Percentiles rank a stretch among this genome's conserved stretches.
Conservation (phyloP, 1,140 invertebrate species). For the Trichonephila clavata region DNA sequence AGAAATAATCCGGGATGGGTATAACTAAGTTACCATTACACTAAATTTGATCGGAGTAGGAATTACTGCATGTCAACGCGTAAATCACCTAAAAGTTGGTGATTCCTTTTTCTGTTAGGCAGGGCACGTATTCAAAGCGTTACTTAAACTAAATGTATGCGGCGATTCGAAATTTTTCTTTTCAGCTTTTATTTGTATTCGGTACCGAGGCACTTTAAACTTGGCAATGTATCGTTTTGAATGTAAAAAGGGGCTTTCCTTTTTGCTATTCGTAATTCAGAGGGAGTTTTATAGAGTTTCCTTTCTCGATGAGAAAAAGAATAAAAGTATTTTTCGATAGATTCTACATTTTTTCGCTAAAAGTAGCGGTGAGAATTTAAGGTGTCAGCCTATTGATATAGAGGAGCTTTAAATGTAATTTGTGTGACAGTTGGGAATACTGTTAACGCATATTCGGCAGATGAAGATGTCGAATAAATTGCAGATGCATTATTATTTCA, state of each 20-base stretch:
- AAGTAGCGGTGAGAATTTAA: slow-evolving; percentile 8
- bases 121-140: slow-evolving; percentile 61
- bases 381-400: slow-evolving; percentile 42
- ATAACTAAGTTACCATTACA: slow-evolving; percentile 44
- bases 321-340: background rate
- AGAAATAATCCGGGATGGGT: background rate
- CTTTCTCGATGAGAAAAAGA: slow-evolving; percentile 12
- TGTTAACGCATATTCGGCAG: background rate
- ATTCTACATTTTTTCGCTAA: slow-evolving; percentile 54
- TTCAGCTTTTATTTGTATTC: slow-evolving; percentile 56
- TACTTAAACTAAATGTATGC: slow-evolving; percentile 64
- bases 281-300: slow-evolving; percentile 59
- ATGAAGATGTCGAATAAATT: background rate
- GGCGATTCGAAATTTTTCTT: slow-evolving; percentile 21
- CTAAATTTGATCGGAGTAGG: slow-evolving; percentile 38
- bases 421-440: slow-evolving; percentile 19
- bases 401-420: slow-evolving; percentile 46
- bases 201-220: slow-evolving; percentile 45
- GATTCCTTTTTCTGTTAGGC: slow-evolving; percentile 36
- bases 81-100: slow-evolving; percentile 29
- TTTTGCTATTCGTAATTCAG: slow-evolving; percentile 65
- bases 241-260: slow-evolving; percentile 27
- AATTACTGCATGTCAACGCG: slow-evolving; percentile 57
- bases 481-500: background rate
- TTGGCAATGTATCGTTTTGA: slow-evolving; percentile 65